Evolutionary conservation across 2,888 invertebrate species (phyloP), one percentile per base, ranked within the genome.

Genomic region (Nymphalis c-album): DNA sequence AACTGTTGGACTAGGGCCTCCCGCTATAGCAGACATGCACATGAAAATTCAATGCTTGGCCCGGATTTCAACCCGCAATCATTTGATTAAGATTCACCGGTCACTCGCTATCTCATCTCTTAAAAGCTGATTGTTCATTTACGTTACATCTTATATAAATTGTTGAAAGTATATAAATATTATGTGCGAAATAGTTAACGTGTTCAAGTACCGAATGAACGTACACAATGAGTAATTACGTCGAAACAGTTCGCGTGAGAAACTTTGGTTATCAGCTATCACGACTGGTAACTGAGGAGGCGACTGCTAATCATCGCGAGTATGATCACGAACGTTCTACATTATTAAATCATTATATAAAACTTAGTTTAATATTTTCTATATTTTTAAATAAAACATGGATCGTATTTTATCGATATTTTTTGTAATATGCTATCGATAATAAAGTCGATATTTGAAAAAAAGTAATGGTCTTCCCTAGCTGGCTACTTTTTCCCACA

Each of bases 401-500:
- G 26, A 31, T 47, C 17, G 7, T n/a, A 47, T 48, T 48, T 17
- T 48, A 48, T 48, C 18, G 48, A 40, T 40, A 13, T 1, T 10
- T 40, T 10, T 10, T 40, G 40, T 40, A 4, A 40, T 40, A 4
- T 13, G 13, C 13, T 13, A 13, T 40, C 13, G 48, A 48, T n/a
- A 48, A 4, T 50, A 4, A 40, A 57, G 26, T 63, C 46, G 45
- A 46, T 55, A 58, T 20, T 20, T 35, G 17, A 48, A 31, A 31
- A 31, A 31, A 6, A 31, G 0, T 31, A 31, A 18, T 20, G 35
- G 68, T 59, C 84, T 71, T 76, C 87, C 81, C 88, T 87, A 87
- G 75, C 71, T 68, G 75, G 67, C 76, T 74, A 80, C 76, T 77
- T 80, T 83, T 89, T 90, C 90, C 87, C 90, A 90, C 90, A 88